Base-by-base conservation (phyloP, 1,140 invertebrate species). In the Olivierus martensii region DNA sequence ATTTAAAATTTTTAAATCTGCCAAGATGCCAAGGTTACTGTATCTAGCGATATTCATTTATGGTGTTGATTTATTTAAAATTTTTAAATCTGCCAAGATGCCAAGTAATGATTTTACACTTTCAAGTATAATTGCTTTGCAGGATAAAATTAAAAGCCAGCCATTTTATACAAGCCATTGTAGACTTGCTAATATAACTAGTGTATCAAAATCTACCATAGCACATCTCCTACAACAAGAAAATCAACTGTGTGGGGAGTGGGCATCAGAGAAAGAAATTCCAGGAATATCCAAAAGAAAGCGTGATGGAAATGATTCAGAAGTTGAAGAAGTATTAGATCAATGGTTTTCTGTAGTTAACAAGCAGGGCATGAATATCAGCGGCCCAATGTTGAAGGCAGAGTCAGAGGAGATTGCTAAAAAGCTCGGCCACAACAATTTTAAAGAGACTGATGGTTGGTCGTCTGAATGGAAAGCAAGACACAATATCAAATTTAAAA, bases 391-490 rank as follows among this genome's bases (percentile, higher is more conserved):
- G 21, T 18, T 66, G 15, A 41, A 55, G 35, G 49, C 52, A 21
- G 62, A 63, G 49, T 58, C 62, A 22, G 11, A 58, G 21, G 15
- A 51, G 37, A 55, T 56, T 37, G 59, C 62, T 34, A 39, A 46
- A 35, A 55, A 58, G 19, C 43, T 65, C 12, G 52, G 41, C 2
- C 42, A 58, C 12, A 38, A n/a, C 10, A 53, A 65, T 39, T 66
- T 66, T 38, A 65, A 63, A 45, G 59, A 62, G 18, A 62, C 59
- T 2, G 57, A 59, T 56, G 63, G 63, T 5, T 66, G 62, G 64
- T 43, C 62, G 22, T 53, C 52, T 12, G 42, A 48, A 14, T 66
- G 56, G 18, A 59, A 55, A 44, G 15, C 37, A 14, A 37, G 60
- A 7, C 53, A 61, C 48, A 44, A 46, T 7, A 55, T 57, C 21